phyloP scores from a whole-genome alignment of 2,113 vertebrate species.

The Mus pahari region DNA sequence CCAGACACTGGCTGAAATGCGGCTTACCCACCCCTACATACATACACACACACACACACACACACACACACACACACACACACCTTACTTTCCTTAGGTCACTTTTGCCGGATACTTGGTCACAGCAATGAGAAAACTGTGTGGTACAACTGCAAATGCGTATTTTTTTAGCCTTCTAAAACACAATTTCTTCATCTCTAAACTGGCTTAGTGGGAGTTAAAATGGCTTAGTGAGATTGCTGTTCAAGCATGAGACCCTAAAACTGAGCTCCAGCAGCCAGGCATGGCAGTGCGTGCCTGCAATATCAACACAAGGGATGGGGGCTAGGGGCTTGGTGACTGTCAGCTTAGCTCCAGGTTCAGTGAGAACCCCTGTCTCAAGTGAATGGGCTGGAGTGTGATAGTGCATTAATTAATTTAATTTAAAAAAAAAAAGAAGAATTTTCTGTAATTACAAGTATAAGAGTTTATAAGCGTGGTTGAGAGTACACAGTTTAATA shows the following conservation, averaged over 20 bases:
- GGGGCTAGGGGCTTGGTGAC: not conserved
- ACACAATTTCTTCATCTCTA: slow-evolving; percentile 1
- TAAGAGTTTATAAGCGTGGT: not conserved
- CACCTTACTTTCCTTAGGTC: not conserved
- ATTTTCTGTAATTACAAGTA: not conserved
- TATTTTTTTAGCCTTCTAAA: not conserved
- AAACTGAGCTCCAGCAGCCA: not conserved
- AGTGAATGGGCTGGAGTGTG: not conserved
- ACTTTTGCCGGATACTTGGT: not conserved
- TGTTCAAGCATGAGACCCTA: not conserved
- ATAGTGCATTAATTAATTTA: not conserved
- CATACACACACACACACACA: too few species aligned
- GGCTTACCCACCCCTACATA: too few species aligned
- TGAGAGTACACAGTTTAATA: not conserved
- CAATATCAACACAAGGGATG: not conserved
- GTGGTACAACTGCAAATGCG: not conserved
- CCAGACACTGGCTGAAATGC: not conserved
- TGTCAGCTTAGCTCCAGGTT: not conserved
- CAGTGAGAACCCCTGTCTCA: not conserved
- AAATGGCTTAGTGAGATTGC: not conserved
- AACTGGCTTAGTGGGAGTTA: not conserved
- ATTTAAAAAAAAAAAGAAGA: not conserved
- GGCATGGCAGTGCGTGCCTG: too few species aligned
- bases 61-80: too few species aligned
- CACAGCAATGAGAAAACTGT: not conserved